Evolutionary conservation across 2,797 vertebrate genomes (phyloP).

Genomic region (Eurystomus glaucurus): DNA sequence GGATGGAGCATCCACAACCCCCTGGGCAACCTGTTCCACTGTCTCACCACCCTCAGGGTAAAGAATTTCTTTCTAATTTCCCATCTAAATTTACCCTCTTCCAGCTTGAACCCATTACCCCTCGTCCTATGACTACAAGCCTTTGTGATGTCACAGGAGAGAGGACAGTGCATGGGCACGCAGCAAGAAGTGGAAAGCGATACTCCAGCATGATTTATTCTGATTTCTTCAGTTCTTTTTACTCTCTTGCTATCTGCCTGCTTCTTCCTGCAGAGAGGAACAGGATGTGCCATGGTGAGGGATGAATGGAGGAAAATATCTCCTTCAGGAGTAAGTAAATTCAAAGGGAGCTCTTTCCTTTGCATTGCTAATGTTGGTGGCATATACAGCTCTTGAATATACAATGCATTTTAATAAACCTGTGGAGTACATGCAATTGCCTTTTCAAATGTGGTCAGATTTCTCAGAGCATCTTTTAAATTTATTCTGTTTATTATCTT

Average conservation of each 20-base stretch:
- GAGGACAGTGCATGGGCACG: not conserved
- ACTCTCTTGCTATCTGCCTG: not conserved
- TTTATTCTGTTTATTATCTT: not conserved
- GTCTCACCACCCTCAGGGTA: no score
- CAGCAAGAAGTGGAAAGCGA: not conserved
- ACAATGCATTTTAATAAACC: not conserved
- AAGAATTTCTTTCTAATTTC: no score
- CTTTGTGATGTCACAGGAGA: not conserved
- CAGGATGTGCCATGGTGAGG: not conserved
- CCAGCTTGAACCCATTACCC: no score
- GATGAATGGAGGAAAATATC: not conserved
- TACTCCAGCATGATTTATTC: not conserved
- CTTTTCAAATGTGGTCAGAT: not conserved
- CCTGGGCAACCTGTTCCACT: no score
- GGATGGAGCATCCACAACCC: no score
- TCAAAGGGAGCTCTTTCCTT: not conserved
- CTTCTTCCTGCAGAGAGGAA: not conserved
- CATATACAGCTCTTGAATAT: not conserved
- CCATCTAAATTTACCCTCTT: no score
- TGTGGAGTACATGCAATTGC: not conserved
- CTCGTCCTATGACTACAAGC: no score
- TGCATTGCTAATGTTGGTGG: constrained; percentile 14
- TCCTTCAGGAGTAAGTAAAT: constrained; percentile 1
- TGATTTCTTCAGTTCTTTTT: not conserved
- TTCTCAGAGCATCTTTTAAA: not conserved